A percentile compares a stretch with the other conserved stretches of the same genome.
Evolutionary conservation across 2,797 vertebrate species (phyloP).

Genomic region (Balearica regulorum): DNA sequence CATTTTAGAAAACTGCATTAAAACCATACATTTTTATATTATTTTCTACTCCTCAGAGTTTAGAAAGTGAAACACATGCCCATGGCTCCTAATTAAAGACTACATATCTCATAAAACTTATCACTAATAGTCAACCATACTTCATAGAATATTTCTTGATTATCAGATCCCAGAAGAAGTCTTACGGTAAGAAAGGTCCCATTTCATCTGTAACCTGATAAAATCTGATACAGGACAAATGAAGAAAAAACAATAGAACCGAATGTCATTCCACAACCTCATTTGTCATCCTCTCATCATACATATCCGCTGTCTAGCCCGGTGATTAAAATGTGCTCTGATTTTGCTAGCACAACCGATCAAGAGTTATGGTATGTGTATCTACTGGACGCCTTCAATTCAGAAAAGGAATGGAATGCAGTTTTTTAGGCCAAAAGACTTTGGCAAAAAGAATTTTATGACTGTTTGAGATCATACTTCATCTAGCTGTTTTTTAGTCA

Average conservation of each 20-base stretch:
- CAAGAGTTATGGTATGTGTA: not conserved
- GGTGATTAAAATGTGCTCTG: not conserved
- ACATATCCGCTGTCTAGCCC: fast-evolving
- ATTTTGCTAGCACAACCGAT: not conserved
- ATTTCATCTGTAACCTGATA: not conserved
- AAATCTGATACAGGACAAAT: not conserved
- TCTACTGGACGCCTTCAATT: not conserved
- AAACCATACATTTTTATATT: not conserved
- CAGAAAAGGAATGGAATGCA: not conserved
- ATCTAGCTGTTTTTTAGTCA: not conserved
- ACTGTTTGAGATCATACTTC: not conserved
- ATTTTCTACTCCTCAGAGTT: not conserved
- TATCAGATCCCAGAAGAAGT: not conserved
- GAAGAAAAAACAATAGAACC: not conserved
- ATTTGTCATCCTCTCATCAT: not conserved
- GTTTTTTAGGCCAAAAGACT: not conserved
- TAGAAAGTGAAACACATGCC: not conserved
- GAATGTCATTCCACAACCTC: not conserved
- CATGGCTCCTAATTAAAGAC: not conserved
- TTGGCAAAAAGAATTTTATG: not conserved
- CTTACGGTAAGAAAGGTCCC: fast-evolving
- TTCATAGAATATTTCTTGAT: not conserved
- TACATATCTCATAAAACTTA: not conserved
- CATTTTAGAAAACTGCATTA: not conserved
- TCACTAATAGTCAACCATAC: not conserved